Base-by-base conservation (phyloP, 2,113 vertebrate species). In the Corapipo altera region DNA sequence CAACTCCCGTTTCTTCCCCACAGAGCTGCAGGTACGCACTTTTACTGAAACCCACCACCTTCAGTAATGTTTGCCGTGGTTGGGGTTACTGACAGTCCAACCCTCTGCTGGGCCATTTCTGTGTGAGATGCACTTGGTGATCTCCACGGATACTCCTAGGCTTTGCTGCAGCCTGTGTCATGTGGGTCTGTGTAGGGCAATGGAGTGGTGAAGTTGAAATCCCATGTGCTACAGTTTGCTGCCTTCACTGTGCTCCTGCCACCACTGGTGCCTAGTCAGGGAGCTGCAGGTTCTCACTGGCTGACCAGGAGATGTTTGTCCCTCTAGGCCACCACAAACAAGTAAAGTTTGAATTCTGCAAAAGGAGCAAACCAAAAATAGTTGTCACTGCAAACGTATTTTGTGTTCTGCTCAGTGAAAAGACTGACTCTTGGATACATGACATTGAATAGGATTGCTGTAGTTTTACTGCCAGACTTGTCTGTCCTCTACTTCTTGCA, bases 281-380 rank as follows among this genome's bases (percentile, higher is more conserved):
- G 43, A 1, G 0, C 8, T 23, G 65, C 28, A 16, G 30, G 48
- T 62, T 58, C 54, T 32, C 0, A 0, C 11, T 39, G 49, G 11
- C 80, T 70, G 51, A 23, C 5, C 3, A 4, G 30, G 49, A 5
- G 9, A 17, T 1, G 0, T 35, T 39, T 48, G 41, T 83, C 28
- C 43, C 48, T 66, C 46, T 72, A 32, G 66, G 65, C 57, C 27
- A 41, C 72, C 17, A 24, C 26, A 41, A 70, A 55, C 33, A 22
- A 23, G 21, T 65, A 51, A 65, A n/a, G 26, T 30, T 44, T 84
- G 66, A 75, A 9, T 58, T 77, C 48, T 23, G 49, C 64, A 93
- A 64, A 91, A 72, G 44, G 44, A 78, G 35, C 6, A 3, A 62
- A 46, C 12, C 16, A 35, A 37, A 66, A 66, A 23, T 2, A 2